phyloP scores from a whole-genome alignment of 1,140 invertebrate species.

The Mercenaria mercenaria region DNA sequence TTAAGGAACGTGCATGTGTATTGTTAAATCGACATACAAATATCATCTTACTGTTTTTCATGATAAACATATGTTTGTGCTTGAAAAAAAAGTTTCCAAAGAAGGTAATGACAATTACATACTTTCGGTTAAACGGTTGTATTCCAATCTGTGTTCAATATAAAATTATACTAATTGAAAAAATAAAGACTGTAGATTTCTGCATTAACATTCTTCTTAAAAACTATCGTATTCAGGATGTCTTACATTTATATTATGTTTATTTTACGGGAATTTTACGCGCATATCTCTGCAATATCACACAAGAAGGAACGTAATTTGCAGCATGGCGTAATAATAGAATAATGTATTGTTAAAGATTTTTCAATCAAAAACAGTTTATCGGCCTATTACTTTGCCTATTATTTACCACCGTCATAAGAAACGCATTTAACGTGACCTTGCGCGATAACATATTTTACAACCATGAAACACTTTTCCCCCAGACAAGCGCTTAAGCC shows the following conservation, averaged over 20 bases:
- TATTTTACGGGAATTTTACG: slow-evolving; percentile 10
- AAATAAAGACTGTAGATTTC: no score
- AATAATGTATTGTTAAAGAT: slow-evolving; percentile 3
- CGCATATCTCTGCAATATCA: not conserved
- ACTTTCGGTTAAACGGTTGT: no score
- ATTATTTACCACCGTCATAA: not conserved
- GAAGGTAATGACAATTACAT: no score
- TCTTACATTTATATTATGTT: no score
- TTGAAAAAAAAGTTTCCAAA: no score
- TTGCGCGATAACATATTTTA: not conserved
- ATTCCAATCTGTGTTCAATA: no score
- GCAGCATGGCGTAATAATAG: not conserved
- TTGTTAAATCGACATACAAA: not conserved
- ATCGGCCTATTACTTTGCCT: not conserved
- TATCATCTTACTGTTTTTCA: no score
- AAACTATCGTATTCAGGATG: no score
- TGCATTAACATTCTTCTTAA: no score
- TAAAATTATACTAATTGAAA: no score
- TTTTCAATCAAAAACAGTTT: not conserved
- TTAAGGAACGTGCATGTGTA: not conserved
- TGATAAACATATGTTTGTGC: no score
- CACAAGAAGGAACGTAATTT: slow-evolving; percentile 1
- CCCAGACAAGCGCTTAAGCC: not conserved
- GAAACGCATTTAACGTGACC: not conserved
- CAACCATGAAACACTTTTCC: not conserved